A percentile compares a stretch with the other conserved stretches of the same genome.
Evolutionary conservation across 2,888 invertebrate species (phyloP).

Genomic region (Caenorhabditis sp.): DNA sequence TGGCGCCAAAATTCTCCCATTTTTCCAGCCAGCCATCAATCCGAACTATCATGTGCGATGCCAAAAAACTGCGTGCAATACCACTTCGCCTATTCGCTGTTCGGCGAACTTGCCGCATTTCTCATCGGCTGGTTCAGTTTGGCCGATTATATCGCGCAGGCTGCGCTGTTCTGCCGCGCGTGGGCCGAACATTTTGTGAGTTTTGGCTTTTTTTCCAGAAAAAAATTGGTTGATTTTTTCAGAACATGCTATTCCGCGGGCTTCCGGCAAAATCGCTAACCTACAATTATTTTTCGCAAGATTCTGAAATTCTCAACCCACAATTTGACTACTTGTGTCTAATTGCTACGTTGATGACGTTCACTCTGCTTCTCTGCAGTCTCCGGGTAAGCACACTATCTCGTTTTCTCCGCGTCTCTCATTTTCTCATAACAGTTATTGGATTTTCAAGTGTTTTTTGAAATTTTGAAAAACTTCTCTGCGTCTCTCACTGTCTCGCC

Average conservation of each 20-base stretch:
- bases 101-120: constrained; percentile 50
- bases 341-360: constrained; percentile 35
- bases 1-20: background rate
- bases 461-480: no score
- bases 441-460: no score
- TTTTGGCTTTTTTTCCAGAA: no score
- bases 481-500: no score
- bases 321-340: constrained; percentile 35
- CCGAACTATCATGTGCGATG: constrained; percentile 45
- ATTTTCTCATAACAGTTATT: no score
- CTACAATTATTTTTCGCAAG: constrained; percentile 16
- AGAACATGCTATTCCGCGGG: constrained; percentile 46
- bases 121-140: constrained; percentile 44
- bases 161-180: constrained; percentile 34
- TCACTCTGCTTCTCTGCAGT: constrained; percentile 46
- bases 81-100: constrained; percentile 42
- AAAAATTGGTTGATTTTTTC: no score
- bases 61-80: constrained; percentile 54
- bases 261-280: constrained; percentile 33
- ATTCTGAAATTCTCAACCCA: constrained; percentile 28
- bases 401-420: no score
- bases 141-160: constrained; percentile 36
- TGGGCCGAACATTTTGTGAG: constrained; percentile 49
- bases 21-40: constrained; percentile 44
- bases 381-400: constrained; percentile 18